phyloP scores from a whole-genome alignment of 1,140 invertebrate genomes.

The Drosophila oshimai region DNA sequence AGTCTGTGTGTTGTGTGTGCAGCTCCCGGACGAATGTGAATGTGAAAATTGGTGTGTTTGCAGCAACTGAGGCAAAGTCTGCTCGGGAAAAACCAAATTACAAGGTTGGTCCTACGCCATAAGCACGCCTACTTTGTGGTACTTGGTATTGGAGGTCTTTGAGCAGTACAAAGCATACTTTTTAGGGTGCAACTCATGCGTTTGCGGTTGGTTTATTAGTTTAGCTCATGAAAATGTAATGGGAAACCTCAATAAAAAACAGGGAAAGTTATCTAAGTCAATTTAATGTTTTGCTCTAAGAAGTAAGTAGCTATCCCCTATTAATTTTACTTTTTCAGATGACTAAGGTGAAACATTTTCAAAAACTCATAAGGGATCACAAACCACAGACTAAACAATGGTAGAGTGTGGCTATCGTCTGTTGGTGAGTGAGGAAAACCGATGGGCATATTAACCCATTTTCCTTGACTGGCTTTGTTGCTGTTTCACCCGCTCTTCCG shows the following conservation, averaged over 20 bases:
- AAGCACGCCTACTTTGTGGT: slow-evolving; percentile 7
- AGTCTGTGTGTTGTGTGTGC: neutral
- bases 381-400: too few species aligned
- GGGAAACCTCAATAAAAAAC: too few species aligned
- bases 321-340: too few species aligned
- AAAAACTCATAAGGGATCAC: too few species aligned
- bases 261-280: too few species aligned
- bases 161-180: slow-evolving; percentile 11
- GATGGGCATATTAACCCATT: slow-evolving; percentile 31
- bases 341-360: too few species aligned
- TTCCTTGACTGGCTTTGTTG: slow-evolving; percentile 12
- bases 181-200: neutral
- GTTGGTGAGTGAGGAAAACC: neutral
- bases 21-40: slow-evolving; percentile 11
- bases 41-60: neutral
- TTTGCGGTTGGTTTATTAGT: neutral
- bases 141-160: neutral
- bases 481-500: neutral
- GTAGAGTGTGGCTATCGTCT: neutral
- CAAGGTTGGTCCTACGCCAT: slow-evolving; percentile 23
- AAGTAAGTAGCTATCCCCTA: too few species aligned
- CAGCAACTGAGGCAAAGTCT: neutral
- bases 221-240: neutral
- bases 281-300: too few species aligned
- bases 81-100: slow-evolving; percentile 3